Conservation (phyloP, 2,113 vertebrate genomes). For the Nyctibius bracteatus region DNA sequence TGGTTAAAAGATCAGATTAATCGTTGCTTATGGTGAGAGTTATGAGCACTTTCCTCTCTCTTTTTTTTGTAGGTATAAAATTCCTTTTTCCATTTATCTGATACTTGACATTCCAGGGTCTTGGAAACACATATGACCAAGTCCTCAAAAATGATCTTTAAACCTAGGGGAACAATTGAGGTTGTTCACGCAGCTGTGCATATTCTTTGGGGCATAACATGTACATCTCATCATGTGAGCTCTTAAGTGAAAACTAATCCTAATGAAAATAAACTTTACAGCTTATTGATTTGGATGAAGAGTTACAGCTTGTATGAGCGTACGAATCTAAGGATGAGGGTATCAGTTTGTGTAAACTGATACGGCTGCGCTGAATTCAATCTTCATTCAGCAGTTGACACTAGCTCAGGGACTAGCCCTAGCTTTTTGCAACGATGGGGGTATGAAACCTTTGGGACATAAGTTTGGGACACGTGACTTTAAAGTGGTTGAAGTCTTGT, state of each 20-base stretch:
- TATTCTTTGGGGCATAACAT: background rate
- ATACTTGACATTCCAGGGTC: background rate
- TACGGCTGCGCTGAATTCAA: background rate
- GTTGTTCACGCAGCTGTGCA: background rate
- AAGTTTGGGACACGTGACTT: background rate
- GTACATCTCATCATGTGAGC: background rate
- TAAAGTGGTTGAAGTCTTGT: background rate
- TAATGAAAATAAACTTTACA: background rate
- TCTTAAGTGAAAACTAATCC: background rate
- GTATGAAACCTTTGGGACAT: background rate
- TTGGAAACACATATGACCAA: background rate
- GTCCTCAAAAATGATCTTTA: background rate
- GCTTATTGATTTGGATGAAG: background rate
- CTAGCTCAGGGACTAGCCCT: background rate
- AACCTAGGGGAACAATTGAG: background rate
- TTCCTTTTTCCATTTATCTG: background rate
- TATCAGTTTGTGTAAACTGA: background rate
- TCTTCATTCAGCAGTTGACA: background rate
- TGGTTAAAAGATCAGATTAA: background rate
- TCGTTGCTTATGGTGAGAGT: background rate
- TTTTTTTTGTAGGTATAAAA: background rate
- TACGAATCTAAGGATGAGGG: rapidly evolving
- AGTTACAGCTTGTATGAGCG: background rate
- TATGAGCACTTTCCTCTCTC: background rate
- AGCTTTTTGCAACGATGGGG: background rate